Conservation (phyloP, 2,888 invertebrate species). For the Cylloceria caligata region DNA sequence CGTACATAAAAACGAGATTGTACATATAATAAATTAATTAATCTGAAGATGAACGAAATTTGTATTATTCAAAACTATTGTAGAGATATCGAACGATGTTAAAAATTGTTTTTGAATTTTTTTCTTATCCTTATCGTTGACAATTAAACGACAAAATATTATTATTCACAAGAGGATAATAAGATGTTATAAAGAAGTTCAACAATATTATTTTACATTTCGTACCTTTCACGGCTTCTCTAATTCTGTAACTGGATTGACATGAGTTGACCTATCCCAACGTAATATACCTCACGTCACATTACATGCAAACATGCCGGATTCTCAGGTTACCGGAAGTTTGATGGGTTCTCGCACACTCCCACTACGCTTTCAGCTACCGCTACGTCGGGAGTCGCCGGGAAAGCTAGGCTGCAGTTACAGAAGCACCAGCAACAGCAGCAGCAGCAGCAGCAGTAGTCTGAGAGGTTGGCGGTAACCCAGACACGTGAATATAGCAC, state of each 20-base stretch:
- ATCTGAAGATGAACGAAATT: too few relatives aligned
- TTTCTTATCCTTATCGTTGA: too few relatives aligned
- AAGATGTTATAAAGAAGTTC: too few relatives aligned
- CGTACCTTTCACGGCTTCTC: not conserved
- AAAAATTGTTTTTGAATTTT: too few relatives aligned
- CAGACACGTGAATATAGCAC: conserved; percentile 77
- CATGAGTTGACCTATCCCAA: conserved; percentile 49
- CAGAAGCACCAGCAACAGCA: conserved; percentile 25
- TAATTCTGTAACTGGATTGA: conserved; percentile 24
- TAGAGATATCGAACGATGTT: too few relatives aligned
- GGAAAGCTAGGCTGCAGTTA: not conserved
- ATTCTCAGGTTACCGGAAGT: conserved; percentile 65
- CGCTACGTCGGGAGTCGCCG: conserved; percentile 9
- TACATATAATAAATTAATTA: too few relatives aligned
- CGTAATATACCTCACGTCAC: conserved; percentile 25
- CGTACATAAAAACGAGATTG: too few relatives aligned
- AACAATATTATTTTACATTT: too few relatives aligned
- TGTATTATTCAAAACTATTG: too few relatives aligned
- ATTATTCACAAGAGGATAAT: too few relatives aligned
- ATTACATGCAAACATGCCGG: conserved; percentile 9
- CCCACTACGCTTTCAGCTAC: conserved; percentile 30
- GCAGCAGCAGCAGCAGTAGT: conserved; percentile 26
- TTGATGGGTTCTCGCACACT: conserved; percentile 20
- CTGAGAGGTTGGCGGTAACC: conserved; percentile 52
- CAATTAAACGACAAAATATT: too few relatives aligned